Base-by-base conservation (phyloP, 1,140 invertebrate species). In the Bacillus rossius region DNA sequence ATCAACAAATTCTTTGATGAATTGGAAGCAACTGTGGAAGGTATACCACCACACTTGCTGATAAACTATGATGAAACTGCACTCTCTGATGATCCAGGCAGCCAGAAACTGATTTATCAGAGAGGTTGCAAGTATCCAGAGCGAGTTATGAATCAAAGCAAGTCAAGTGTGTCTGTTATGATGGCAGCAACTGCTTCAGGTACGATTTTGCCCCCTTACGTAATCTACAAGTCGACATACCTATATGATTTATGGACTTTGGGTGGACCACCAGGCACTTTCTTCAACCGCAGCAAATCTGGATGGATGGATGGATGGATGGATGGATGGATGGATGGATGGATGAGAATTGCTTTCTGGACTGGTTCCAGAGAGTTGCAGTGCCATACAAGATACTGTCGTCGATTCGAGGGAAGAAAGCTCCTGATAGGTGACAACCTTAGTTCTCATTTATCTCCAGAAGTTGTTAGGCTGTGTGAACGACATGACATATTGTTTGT, bases 351-450 rank as follows among this genome's bases (percentile, higher is more conserved):
- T 60, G 50, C 49, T 77, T 75, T 65, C 65, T 68, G 51, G 65
- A 76, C 49, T 76, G 68, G 67, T 69, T 75, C 60, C 53, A 55
- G 25, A 65, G 40, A 55, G 65, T 57, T 17, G 40, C 67, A 42
- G 41, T 69, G 14, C 65, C 57, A 55, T 64, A n/a, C n/a, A n/a
- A n/a, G n/a, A n/a, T n/a, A 55, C 19, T 51, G 16, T n/a, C 8
- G 25, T 17, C 19, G 49, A 23, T 51, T 17, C 8, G 16, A 51
- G 26, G 73, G 73, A 34, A 60, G 25, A 25, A 73, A 71, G 60
- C 64, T 69, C 10, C 8, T 74, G 13, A 72, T 75, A 52, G 72
- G 73, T 8, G 73, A 75, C 53, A 75, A 74, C 58, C 64, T 75
- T 40, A 62, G 59, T 26, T 71, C 69, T 8, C 73, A 75, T 52